Base-by-base conservation (phyloP, 2,888 invertebrate genomes). In the Drosophila gaucha region DNA sequence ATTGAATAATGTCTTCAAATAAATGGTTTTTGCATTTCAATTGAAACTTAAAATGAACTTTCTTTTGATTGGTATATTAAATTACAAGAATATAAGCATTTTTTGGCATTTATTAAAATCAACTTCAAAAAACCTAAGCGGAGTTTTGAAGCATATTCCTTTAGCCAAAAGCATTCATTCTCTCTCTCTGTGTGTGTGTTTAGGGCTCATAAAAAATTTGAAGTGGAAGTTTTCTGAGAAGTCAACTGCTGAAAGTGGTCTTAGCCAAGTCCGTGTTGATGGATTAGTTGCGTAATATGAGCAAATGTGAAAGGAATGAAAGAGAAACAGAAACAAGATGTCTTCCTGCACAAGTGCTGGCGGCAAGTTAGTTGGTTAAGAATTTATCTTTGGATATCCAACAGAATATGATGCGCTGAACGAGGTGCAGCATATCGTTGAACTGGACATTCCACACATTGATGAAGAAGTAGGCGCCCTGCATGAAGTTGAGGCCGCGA, bases 401-500 rank as follows among this genome's bases (percentile, higher is more conserved):
- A 2, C 64, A 36, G 22, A 28, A 68, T 4, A 64, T 2, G 1
- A 78, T 71, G 9, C 56, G 65, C 36, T 71, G 62, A 30, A 78
- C 24, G 0, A 78, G 63, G 1, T 39, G 6, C 6, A 74, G 1
- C 3, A 78, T 22, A 3, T 64, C 60, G 3, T n/a, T 9, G 6
- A 44, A 60, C 1, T 47, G 41, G 6, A 78, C 22, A 1, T 64
- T 31, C 64, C 60, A 64, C 9, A 24, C 33, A 6, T 59, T 52
- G 1, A 82, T 1, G 12, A 41, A 62, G 41, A 33, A 82, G 39
- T 18, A 78, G 0, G 67, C 67, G 12, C 78, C 83, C 20, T 68
- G 56, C 83, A 78, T 78, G n/a, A 74, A 78, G 16, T 74, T 30
- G 0, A 82, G 41, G 0, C 43, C 50, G 0, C 71, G 50, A 46